Evolutionary conservation across 1,140 invertebrate species (phyloP), one percentile per base, ranked within the genome.

Genomic region (Drosophila pallidifrons): DNA sequence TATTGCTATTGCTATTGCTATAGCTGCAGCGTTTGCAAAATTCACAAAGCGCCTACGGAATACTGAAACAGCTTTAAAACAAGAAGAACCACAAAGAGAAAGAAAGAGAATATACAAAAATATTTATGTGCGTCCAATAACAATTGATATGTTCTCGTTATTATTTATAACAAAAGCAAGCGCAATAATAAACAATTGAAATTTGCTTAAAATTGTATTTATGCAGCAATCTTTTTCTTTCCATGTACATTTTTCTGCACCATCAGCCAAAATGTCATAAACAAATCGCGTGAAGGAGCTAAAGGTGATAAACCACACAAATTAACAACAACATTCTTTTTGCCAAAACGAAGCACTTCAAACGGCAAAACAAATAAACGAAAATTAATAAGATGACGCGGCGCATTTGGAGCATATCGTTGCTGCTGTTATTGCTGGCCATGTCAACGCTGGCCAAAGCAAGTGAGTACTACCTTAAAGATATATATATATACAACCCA

Each of bases 201-300:
- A 32, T 32, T 32, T 32, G 32, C 32, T 32, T 32, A 5, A 32
- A 32, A 32, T 32, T 32, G 32, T 32, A 32, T 32, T 32, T 1
- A 5, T 7, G 32, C 41, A 51, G 57, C 76, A 67, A 10, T 54
- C 70, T 57, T 51, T 8, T n/a, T 54, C 70, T 51, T 51, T 25
- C 20, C 20, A 25, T 59, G 35, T 46, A 41, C 6, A 41, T 43
- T 43, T 67, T n/a, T 57, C n/a, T 15, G 46, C 58, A 49, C 28
- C 25, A 35, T 51, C 58, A 58, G 32, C 16, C 81, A 86, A 85
- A 85, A 83, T 83, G 81, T 46, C 74, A 61, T 83, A 77, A 83
- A 51, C 58, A 55, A 57, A 49, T 41, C 16, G 35, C 58, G 25
- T 47, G 25, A 35, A 55, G 47, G 15, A 75, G 47, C 49, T 54